Base-by-base conservation (phyloP, 2,113 vertebrate species). In the Rousettus leschenaultii region DNA sequence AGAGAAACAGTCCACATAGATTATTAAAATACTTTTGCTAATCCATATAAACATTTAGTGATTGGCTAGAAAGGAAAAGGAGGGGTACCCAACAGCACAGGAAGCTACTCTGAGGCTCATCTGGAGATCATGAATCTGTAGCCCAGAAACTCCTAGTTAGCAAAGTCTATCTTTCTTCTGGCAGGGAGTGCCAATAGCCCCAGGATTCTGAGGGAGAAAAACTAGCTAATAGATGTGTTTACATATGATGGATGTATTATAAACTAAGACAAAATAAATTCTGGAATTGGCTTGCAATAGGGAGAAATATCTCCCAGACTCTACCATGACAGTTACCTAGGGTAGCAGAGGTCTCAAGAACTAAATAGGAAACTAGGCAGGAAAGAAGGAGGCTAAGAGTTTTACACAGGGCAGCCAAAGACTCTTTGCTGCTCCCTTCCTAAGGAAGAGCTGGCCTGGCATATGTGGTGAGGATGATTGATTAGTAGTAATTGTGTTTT, bases 201-300 rank as follows among this genome's bases (percentile, higher is more conserved):
- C 38, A 59, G 59, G 59, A 45, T 57, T 63, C 38, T 51, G 28
- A 26, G n/a, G 30, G 63, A 3, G 59, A 55, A 63, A 19, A 63
- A 33, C 1, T 59, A 53, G 40, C 61, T 94, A 38, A 82, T 22
- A 68, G 53, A 77, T 28, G 22, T 73, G 35, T 15, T 95, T 59
- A 75, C 30, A n/a, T 86, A 78, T 63, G 70, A 73, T 0, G 70
- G 48, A 40, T 35, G 9, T 70, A 66, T 55, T 65, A 59, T 59
- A 91, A 94, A 91, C 9, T 73, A 94, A 80, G 59, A 78, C 35
- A 87, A 71, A 95, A 33, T 24, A 84, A 84, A 80, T 53, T 86
- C 9, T 87, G 48, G 33, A 83, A 92, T 26, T 68, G 53, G 35
- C 43, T 83, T 83, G 43, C 15, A 7, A 38, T 51, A 28, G 24